Evolutionary conservation across 1,140 invertebrate species (phyloP), one percentile per base, ranked within the genome.

Genomic region (Leptestheria dahalacensis): DNA sequence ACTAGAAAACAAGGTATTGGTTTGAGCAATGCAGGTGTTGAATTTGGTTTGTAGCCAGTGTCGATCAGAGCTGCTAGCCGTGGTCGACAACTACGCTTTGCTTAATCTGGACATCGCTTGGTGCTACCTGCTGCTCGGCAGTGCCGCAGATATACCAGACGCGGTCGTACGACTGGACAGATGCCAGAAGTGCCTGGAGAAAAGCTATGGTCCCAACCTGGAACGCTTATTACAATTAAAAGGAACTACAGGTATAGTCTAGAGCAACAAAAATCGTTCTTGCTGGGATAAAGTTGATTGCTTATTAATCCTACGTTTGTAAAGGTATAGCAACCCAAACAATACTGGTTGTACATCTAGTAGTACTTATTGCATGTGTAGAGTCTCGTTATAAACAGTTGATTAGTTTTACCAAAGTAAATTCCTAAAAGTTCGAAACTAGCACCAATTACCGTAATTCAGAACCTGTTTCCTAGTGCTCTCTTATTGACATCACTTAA

Each of bases 61-160:
- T 66, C 73, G 81, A 54, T 79, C 84, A 0, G 71, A 77, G 26
- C 73, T 88, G 33, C 71, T 89, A 12, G 75, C 79, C 59, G 69
- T 74, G 1, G 84, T 87, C n/a, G 85, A 88, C 69, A 88, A 88
- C 68, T 86, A 82, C 74, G 86, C 83, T 0, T 70, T 88, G 1
- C 71, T 90, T 3, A 84, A 87, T 70, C 71, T 90, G 64, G 86
- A 90, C 69, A 85, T 89, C 63, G 83, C 83, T 3, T 90, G 87
- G 87, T 87, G 85, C 70, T 90, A 89, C 73, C 73, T 88, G 26
- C 80, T 79, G 66, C 72, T 90, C 18, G 75, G 79, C 66, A 85
- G 80, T 68, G 74, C 88, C 20, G 74, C 76, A 18, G 78, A 85
- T 59, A 69, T 86, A 47, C 82, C 82, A 15, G 83, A 88, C 69